Base-by-base conservation (phyloP, 2,888 invertebrate genomes). In the Stictocephala bisonia region DNA sequence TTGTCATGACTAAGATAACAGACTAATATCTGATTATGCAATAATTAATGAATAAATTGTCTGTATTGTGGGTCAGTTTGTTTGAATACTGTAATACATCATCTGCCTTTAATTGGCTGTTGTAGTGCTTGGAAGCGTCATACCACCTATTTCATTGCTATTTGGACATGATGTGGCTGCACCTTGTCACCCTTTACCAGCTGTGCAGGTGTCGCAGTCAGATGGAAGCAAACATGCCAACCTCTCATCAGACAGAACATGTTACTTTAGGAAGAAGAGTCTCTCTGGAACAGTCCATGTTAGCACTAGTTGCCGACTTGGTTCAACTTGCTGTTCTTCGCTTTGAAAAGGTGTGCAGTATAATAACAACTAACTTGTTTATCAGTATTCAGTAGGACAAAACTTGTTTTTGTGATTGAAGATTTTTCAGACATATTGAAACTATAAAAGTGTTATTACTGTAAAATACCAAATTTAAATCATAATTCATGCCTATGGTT, bases 61-160 rank as follows among this genome's bases (percentile, higher is more conserved):
- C n/a, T n/a, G n/a, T n/a, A n/a, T n/a, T n/a, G n/a, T n/a, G n/a
- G n/a, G n/a, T n/a, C n/a, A n/a, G n/a, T n/a, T n/a, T n/a, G n/a
- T n/a, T n/a, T n/a, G n/a, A n/a, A n/a, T n/a, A n/a, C n/a, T n/a
- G n/a, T n/a, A n/a, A n/a, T n/a, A n/a, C n/a, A n/a, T n/a, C n/a
- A n/a, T n/a, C n/a, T n/a, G n/a, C n/a, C n/a, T n/a, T n/a, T n/a
- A 44, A 9, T 18, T 18, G 44, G 13, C 73, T 67, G 27, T 83
- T 81, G 73, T 76, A 86, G 85, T 84, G 84, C 74, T 77, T 80
- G 1, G 84, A 85, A 72, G 83, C 85, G 9, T 83, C 84, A n/a
- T 86, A 85, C 79, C 86, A 87, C 73, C 80, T 85, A 74, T 86
- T 85, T 73, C 87, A 87, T 79, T 76, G 84, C 58, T 85, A 86